Conservation (phyloP, 1,140 invertebrate genomes). For the Tribolium castaneum region DNA sequence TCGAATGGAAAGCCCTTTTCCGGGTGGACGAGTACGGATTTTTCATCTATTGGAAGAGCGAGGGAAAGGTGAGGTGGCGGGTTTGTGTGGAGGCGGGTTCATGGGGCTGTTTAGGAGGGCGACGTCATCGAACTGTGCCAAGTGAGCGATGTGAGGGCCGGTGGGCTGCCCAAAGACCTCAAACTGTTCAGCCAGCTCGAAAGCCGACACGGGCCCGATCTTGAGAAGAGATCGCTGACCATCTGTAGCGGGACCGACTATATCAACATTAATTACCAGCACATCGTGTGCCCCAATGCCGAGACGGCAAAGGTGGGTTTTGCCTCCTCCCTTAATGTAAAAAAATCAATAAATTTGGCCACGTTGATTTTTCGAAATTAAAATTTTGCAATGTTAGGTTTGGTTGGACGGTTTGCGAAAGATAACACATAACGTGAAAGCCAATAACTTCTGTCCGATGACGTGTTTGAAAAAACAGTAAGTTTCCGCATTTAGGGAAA, state of each 20-base stretch:
- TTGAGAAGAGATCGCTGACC: slow-evolving; percentile 96
- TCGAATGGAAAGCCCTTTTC: slow-evolving; percentile 90
- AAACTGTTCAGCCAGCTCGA: slow-evolving; percentile 84
- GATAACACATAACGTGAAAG: slow-evolving; percentile 98
- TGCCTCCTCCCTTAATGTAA: background rate
- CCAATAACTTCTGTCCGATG: slow-evolving; percentile 98
- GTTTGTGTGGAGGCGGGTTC: background rate
- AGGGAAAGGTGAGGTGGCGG: slow-evolving; percentile 81
- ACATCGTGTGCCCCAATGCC: slow-evolving; percentile 93
- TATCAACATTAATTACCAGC: slow-evolving; percentile 98
- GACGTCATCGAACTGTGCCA: slow-evolving; percentile 97
- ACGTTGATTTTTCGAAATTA: background rate
- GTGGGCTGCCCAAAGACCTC: slow-evolving; percentile 90
- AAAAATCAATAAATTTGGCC: background rate
- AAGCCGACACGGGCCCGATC: slow-evolving; percentile 79
- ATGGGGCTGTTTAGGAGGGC: slow-evolving; percentile 79
- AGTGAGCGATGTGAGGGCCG: slow-evolving; percentile 95
- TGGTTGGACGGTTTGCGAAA: slow-evolving; percentile 95
- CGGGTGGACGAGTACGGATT: slow-evolving; percentile 99
- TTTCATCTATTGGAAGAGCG: slow-evolving; percentile 99
- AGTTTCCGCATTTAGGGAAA: slow-evolving; percentile 67
- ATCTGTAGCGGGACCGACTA: slow-evolving; percentile 99
- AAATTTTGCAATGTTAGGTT: slow-evolving; percentile 69
- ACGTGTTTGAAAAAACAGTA: slow-evolving; percentile 99
- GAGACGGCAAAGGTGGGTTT: slow-evolving; percentile 89